phyloP scores from a whole-genome alignment of 1,140 invertebrate species.

The Hypothenemus hampei region DNA sequence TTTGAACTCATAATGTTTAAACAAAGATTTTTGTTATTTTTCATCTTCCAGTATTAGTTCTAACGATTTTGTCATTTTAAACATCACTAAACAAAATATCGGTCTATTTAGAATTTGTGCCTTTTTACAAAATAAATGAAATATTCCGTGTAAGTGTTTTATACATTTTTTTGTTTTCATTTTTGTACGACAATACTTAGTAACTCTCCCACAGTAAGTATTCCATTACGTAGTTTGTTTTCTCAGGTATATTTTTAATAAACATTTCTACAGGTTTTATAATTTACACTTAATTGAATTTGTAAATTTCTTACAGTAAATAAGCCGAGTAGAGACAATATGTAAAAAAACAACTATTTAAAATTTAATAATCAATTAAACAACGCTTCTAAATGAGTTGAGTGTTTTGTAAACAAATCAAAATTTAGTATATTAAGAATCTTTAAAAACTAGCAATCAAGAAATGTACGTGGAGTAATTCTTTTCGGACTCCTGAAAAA shows the following conservation, averaged over 20 bases:
- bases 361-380: neutral
- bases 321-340: neutral
- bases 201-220: neutral
- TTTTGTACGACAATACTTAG: neutral
- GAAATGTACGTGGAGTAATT: neutral
- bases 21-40: neutral
- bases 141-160: neutral
- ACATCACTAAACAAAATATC: no score
- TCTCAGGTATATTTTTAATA: constrained; percentile 1
- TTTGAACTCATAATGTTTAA: neutral
- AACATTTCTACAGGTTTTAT: no score
- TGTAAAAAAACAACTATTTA: neutral
- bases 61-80: neutral
- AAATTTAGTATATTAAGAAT: neutral
- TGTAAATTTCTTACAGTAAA: neutral
- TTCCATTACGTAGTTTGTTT: neutral
- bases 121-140: no score
- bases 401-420: neutral
- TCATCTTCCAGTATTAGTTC: neutral
- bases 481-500: neutral
- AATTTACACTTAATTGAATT: neutral
- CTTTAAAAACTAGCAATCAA: neutral
- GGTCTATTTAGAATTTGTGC: no score
- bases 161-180: neutral
- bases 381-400: neutral